These are phyloP conservation scores for Cephus runcator DNA, from an alignment of 2,888 invertebrate genomes.

Conservation along the genomic window DNA sequence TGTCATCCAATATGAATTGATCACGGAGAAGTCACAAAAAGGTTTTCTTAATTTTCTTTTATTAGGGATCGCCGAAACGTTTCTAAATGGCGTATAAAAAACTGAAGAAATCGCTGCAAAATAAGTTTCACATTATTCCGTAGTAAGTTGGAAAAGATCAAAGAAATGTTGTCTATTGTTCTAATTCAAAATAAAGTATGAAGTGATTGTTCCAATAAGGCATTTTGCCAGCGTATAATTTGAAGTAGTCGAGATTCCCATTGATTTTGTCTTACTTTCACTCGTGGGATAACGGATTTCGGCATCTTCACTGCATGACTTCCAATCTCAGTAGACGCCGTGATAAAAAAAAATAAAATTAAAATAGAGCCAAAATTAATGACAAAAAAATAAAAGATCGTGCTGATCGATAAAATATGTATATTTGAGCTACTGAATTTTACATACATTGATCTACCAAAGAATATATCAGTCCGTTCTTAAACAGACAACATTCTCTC, in stretches of 20 bases:
- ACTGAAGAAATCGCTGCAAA: not conserved
- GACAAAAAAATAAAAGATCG: not conserved
- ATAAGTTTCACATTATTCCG: not conserved
- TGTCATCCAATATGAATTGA: not conserved
- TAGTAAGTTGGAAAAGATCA: not conserved
- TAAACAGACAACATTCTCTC: not conserved
- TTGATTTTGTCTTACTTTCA: conserved; percentile 48
- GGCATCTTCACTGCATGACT: conserved; percentile 8
- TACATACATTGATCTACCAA: not conserved
- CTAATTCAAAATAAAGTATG: not conserved
- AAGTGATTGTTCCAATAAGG: not conserved
- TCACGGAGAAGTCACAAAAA: not conserved
- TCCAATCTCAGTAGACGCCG: not conserved
- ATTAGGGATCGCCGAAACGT: not conserved
- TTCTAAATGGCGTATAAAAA: not conserved
- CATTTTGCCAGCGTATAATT: not conserved
- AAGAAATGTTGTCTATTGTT: not conserved
- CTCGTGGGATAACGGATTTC: conserved; percentile 27
- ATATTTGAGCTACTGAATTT: not conserved
- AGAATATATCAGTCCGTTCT: not conserved
- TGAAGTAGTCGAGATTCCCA: conserved; percentile 27
- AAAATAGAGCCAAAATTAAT: not conserved
- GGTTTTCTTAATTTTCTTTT: not conserved
- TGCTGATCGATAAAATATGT: not conserved
- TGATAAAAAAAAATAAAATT: not conserved